These are phyloP conservation scores for Cyprinodon tularosa DNA, from an alignment of 2,113 vertebrate genomes.

Conservation along the genomic window DNA sequence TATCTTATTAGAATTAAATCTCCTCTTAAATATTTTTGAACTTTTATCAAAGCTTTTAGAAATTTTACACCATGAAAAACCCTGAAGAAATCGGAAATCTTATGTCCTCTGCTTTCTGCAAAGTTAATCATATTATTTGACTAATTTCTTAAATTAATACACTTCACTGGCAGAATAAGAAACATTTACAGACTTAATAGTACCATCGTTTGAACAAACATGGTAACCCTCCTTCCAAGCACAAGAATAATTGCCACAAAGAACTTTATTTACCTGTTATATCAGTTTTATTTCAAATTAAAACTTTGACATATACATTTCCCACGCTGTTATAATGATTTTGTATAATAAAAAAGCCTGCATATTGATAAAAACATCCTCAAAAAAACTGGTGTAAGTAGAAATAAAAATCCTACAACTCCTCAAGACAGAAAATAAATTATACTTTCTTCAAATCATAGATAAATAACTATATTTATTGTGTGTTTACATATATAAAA, in stretches of 20 bases:
- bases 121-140: neutral
- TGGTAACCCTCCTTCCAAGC: neutral
- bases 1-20: too few relatives aligned
- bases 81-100: too few relatives aligned
- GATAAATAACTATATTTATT: constrained; percentile 80
- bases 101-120: neutral
- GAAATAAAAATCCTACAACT: constrained; percentile 65
- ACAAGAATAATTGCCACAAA: constrained; percentile 17
- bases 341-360: constrained; percentile 47
- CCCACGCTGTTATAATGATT: constrained; percentile 53
- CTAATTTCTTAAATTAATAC: neutral
- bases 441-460: constrained; percentile 77
- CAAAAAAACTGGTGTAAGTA: constrained; percentile 65
- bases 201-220: constrained; percentile 49
- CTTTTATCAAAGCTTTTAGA: neutral
- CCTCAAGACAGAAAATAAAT: constrained; percentile 79
- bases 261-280: constrained; percentile 22
- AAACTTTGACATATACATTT: constrained; percentile 52
- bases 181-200: constrained; percentile 37
- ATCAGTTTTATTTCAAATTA: constrained; percentile 67
- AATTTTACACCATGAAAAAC: neutral
- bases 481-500: constrained; percentile 67
- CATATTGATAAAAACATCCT: constrained; percentile 61
- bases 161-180: neutral
- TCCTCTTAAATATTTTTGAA: neutral